Conservation (phyloP, 2,797 vertebrate genomes). For the Fringilla coelebs region DNA sequence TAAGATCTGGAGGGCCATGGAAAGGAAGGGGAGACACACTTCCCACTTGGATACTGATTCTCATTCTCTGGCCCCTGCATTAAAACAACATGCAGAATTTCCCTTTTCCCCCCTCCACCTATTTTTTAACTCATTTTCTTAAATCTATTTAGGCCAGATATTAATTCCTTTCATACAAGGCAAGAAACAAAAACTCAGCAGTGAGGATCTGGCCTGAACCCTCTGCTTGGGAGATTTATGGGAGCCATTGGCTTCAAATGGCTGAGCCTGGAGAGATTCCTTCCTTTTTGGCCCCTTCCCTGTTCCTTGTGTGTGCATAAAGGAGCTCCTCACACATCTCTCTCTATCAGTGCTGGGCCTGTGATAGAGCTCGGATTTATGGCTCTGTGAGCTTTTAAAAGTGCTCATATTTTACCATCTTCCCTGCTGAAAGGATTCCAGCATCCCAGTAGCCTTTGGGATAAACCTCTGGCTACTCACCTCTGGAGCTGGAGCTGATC, state of each 20-base stretch:
- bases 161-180: not conserved
- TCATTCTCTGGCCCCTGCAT: not conserved
- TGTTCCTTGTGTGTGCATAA: not conserved
- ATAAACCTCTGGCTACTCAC: constrained; percentile 44
- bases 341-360: constrained; percentile 34
- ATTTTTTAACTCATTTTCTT: no score
- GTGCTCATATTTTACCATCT: constrained; percentile 12
- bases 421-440: constrained; percentile 9
- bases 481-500: constrained; percentile 22
- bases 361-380: not conserved
- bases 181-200: not conserved
- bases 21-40: not conserved
- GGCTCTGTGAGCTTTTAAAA: not conserved
- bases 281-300: constrained; percentile 11
- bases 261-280: constrained; percentile 37
- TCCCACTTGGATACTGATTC: not conserved
- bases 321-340: constrained; percentile 26
- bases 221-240: constrained; percentile 37
- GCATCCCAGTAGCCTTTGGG: constrained; percentile 12
- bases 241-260: not conserved
- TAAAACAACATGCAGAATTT: not conserved
- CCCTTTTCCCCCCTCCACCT: accelerated
- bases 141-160: not conserved
- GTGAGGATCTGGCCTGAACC: not conserved
- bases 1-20: not conserved